Evolutionary conservation across 1,140 invertebrate species (phyloP).

Genomic region (Hylaeus volcanicus): DNA sequence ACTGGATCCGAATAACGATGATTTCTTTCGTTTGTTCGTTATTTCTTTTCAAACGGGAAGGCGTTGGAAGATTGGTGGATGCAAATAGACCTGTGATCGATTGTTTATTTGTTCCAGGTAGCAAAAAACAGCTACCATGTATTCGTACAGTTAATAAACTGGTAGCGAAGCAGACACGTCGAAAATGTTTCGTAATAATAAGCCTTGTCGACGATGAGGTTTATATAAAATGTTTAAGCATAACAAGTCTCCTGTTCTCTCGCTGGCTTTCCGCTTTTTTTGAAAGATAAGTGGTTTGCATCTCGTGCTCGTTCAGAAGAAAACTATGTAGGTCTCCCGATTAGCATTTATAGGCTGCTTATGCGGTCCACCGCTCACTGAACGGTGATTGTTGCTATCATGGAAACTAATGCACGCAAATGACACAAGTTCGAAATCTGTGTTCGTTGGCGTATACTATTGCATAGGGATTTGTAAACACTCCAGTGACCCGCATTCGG

Average conservation of each 20-base stretch:
- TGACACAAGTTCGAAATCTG: conserved; percentile 32
- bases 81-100: no score
- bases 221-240: not conserved
- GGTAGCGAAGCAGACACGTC: no score
- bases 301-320: conserved; percentile 48
- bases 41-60: not conserved
- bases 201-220: not conserved
- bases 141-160: no score
- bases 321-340: conserved; percentile 63
- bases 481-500: conserved; percentile 1
- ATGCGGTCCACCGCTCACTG: conserved; percentile 54
- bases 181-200: not conserved
- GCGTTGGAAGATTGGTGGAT: not conserved
- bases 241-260: no score
- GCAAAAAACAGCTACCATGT: no score
- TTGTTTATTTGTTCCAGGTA: no score
- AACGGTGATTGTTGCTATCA: conserved; percentile 37
- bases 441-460: not conserved
- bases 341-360: conserved; percentile 35
- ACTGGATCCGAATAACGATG: not conserved
- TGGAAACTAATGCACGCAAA: conserved; percentile 23
- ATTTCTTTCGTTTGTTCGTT: not conserved
- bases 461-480: conserved; percentile 45
- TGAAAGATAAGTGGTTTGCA: not conserved
- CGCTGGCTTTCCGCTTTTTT: not conserved